Percentiles rank a stretch among this genome's conserved stretches.
Conservation (phyloP, 2,888 invertebrate species). For the Euzetes globulus region DNA sequence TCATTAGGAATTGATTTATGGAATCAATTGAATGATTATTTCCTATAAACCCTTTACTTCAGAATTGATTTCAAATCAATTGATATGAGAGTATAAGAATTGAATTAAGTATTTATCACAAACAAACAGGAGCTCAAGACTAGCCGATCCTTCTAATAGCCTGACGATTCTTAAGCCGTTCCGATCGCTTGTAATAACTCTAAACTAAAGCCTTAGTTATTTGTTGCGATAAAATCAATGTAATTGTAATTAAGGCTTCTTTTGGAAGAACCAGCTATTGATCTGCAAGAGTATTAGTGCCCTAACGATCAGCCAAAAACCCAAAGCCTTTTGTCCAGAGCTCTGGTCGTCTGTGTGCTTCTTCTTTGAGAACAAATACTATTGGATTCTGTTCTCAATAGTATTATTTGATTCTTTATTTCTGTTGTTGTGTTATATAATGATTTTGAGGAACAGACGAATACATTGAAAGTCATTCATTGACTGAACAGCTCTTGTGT, state of each 20-base stretch:
- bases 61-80: background rate
- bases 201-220: constrained; percentile 25
- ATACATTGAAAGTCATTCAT: background rate
- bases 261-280: background rate
- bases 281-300: background rate
- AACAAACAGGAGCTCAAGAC: background rate
- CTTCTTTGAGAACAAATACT: background rate
- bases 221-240: constrained; percentile 26
- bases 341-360: background rate
- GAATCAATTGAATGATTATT: background rate
- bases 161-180: background rate
- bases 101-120: background rate
- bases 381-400: background rate
- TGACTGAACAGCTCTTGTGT: background rate
- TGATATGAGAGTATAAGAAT: background rate
- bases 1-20: too few relatives aligned
- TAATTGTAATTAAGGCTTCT: constrained; percentile 28
- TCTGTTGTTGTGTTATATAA: constrained; percentile 5
- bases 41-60: background rate
- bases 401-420: background rate
- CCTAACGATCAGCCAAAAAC: background rate
- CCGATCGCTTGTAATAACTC: background rate
- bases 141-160: background rate
- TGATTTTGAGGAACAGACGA: background rate
- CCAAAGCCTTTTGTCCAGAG: background rate